These are phyloP conservation scores for Cantharis rufa DNA, from an alignment of 2,888 invertebrate genomes.

Conservation along the genomic window DNA sequence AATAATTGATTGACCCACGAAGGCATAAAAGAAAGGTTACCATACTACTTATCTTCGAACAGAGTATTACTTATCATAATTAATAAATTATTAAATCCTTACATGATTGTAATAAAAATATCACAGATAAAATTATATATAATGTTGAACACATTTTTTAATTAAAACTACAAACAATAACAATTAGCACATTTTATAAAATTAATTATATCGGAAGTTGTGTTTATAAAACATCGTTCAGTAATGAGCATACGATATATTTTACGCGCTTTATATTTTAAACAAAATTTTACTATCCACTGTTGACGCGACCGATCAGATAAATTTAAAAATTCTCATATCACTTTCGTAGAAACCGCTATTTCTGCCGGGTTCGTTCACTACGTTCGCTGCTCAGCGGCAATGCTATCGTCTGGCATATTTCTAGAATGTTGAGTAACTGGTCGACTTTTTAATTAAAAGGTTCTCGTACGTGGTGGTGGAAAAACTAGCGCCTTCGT, in stretches of 20 bases:
- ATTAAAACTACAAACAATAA: background rate
- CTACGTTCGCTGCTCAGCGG: background rate
- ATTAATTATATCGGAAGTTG: background rate
- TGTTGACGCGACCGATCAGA: background rate
- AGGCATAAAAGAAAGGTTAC: background rate
- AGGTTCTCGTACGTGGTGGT: background rate
- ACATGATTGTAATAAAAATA: constrained; percentile 21
- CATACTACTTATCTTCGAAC: background rate
- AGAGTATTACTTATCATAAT: background rate
- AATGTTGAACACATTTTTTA: constrained; percentile 4
- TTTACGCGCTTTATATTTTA: background rate
- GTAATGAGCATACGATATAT: background rate
- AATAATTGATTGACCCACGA: background rate
- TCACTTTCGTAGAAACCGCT: background rate
- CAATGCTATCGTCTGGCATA: background rate
- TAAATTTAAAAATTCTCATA: background rate
- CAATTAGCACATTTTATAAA: background rate
- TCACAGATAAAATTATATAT: constrained; percentile 14
- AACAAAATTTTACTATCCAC: background rate
- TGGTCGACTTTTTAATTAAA: background rate
- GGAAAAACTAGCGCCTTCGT: background rate
- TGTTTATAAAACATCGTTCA: background rate
- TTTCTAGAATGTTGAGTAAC: background rate
- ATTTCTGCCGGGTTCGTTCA: background rate
- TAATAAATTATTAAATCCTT: constrained; percentile 5